A percentile compares a stretch with the other conserved stretches of the same genome.
Evolutionary conservation across 2,797 vertebrate genomes (phyloP).

Genomic region (Alfaro cultratus): DNA sequence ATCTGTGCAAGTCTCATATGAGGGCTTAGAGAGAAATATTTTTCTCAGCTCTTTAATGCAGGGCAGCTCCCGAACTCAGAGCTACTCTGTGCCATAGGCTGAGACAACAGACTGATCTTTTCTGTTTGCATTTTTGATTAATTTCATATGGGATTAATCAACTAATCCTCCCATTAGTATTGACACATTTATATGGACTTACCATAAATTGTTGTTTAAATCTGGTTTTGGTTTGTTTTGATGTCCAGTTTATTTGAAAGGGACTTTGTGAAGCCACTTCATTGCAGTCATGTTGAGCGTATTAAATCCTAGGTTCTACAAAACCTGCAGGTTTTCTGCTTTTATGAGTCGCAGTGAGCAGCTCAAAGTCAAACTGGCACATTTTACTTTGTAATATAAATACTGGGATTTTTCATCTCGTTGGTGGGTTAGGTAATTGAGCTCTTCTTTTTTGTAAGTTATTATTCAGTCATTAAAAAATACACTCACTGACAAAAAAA

Average conservation of each 20-base stretch:
- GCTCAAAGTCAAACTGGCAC: not conserved
- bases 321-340: not conserved
- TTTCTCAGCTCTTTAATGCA: conserved; percentile 52
- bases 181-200: not conserved
- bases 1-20: conserved; percentile 27
- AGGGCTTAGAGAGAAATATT: conserved; percentile 36
- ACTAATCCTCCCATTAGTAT: not conserved
- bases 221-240: not conserved
- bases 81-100: conserved; percentile 39
- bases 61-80: conserved; percentile 35
- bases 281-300: not conserved
- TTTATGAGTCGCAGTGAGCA: not conserved
- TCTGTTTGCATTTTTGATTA: not conserved
- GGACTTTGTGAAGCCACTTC: not conserved
- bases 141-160: not conserved
- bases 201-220: not conserved
- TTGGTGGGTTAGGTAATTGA: not conserved
- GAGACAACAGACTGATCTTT: conserved; percentile 25
- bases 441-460: not conserved
- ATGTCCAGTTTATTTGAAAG: not conserved
- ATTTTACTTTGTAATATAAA: not conserved
- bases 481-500: not conserved
- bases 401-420: not conserved
- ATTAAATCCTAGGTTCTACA: not conserved
- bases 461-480: not conserved